Evolutionary conservation across 2,797 vertebrate genomes (phyloP).

Genomic region (Pampus argenteus): DNA sequence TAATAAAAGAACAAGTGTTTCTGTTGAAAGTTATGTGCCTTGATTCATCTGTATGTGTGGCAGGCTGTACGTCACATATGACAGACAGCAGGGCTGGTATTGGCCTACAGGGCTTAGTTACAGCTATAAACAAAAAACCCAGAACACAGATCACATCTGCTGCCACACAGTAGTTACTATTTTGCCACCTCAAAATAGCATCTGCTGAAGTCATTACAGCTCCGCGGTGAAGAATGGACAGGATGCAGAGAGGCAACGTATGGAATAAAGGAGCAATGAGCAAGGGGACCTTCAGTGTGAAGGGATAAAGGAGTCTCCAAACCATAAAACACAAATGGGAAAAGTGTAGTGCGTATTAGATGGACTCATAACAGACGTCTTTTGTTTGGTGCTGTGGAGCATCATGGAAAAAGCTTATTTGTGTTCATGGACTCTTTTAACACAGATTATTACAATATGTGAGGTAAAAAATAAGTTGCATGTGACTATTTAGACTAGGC

Average conservation of each 20-base stretch:
- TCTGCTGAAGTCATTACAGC: constrained; percentile 61
- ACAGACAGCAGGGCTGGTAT: constrained; percentile 69
- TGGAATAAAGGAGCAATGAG: constrained; percentile 16
- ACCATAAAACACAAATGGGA: constrained; percentile 23
- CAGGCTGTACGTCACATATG: constrained; percentile 37
- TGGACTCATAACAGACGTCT: constrained; percentile 50
- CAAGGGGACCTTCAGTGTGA: constrained; percentile 13
- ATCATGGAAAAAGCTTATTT: constrained; percentile 47
- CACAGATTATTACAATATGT: constrained; percentile 32
- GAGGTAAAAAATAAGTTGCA: constrained; percentile 13
- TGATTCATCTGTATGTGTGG: constrained; percentile 57
- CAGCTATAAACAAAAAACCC: constrained; percentile 66
- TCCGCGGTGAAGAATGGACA: constrained; percentile 8
- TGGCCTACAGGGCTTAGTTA: constrained; percentile 61
- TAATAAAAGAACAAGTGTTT: background rate
- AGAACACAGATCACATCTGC: constrained; percentile 57
- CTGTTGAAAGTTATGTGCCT: background rate
- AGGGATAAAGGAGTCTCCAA: constrained; percentile 14
- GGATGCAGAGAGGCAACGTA: constrained; percentile 26
- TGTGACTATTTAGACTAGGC: constrained; percentile 8
- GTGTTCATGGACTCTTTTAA: constrained; percentile 36
- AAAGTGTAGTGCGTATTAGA: constrained; percentile 6
- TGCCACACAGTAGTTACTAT: constrained; percentile 66
- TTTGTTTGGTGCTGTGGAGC: constrained; percentile 54
- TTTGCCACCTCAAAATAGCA: constrained; percentile 55